Percentiles rank a stretch among this genome's conserved stretches.
phyloP scores from a whole-genome alignment of 2,888 invertebrate species.

The Agrochola lota region DNA sequence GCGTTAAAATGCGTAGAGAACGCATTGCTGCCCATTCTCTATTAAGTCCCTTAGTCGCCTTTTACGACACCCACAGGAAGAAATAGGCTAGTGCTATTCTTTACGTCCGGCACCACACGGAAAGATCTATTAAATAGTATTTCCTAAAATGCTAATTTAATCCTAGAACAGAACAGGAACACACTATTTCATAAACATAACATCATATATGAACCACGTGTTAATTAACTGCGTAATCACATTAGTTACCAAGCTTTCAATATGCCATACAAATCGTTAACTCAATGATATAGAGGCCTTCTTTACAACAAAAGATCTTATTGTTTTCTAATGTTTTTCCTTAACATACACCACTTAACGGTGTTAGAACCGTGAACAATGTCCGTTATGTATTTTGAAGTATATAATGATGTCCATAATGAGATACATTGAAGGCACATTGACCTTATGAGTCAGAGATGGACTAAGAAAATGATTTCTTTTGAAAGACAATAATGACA shows the following conservation, averaged over 20 bases:
- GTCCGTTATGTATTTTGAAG: conserved; percentile 40
- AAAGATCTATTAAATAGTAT: too few relatives aligned
- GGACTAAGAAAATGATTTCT: conserved; percentile 18
- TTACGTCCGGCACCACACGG: too few relatives aligned
- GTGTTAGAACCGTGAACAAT: conserved; percentile 40
- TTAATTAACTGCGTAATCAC: background rate
- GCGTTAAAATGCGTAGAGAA: too few relatives aligned
- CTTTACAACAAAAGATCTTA: conserved; percentile 10
- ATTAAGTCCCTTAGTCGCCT: too few relatives aligned
- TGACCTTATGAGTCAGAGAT: conserved; percentile 53
- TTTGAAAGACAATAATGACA: background rate
- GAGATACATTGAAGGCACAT: conserved; percentile 31
- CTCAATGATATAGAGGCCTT: conserved; percentile 19
- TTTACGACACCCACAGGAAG: too few relatives aligned
- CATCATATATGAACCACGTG: background rate
- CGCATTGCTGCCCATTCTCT: too few relatives aligned
- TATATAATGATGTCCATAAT: conserved; percentile 27
- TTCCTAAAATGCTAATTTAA: background rate
- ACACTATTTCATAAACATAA: background rate
- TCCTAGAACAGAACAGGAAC: background rate
- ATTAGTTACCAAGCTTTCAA: conserved; percentile 3
- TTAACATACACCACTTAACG: conserved; percentile 44
- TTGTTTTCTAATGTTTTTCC: conserved; percentile 38
- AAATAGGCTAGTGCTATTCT: too few relatives aligned
- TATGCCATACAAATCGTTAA: conserved; percentile 1